Base-by-base conservation (phyloP, 2,888 invertebrate genomes). In the Lithophane ornitopus region DNA sequence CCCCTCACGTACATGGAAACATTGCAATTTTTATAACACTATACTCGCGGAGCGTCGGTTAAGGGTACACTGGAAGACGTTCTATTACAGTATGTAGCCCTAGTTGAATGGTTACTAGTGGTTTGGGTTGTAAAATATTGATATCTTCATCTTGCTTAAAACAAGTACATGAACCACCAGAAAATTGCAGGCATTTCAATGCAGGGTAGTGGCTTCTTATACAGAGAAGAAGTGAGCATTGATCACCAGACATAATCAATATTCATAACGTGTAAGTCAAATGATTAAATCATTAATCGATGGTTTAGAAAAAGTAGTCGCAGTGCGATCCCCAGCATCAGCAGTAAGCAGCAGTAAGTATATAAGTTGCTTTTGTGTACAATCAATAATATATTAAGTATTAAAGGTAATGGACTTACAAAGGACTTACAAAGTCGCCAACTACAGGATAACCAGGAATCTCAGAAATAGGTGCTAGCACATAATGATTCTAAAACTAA, bases 21-120 rank as follows among this genome's bases (percentile, higher is more conserved):
- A 91, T 91, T 90, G 91, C 92, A 91, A 91, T 92, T 92, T 93
- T 92, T 92, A 92, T 91, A 90, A 91, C 89, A 88, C 83, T 85
- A 52, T 52, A 80, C 88, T 81, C 82, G 76, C 39, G n/a, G 68
- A 46, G 41, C 12, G 54, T 54, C 12, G 54, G 68, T 62, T 70
- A 75, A 71, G 74, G 70, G 66, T 63, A 63, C 49, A 80, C 76
- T 82, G 74, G 78, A 0, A 54, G n/a, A n/a, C 12, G n/a, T 77
- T 82, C 59, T 75, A 79, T 82, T 85, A 79, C 46, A n/a, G n/a
- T n/a, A 79, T 63, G 70, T 66, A 65, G 67, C 49, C 67, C 49
- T 77, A 81, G 82, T 80, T 82, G 83, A 87, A 85, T 85, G 52
- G 74, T 76, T 81, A 66, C 52, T 44, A 68, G 62, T 62, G 58